Conservation (phyloP, 2,888 invertebrate genomes). For the Laothoe populi region DNA sequence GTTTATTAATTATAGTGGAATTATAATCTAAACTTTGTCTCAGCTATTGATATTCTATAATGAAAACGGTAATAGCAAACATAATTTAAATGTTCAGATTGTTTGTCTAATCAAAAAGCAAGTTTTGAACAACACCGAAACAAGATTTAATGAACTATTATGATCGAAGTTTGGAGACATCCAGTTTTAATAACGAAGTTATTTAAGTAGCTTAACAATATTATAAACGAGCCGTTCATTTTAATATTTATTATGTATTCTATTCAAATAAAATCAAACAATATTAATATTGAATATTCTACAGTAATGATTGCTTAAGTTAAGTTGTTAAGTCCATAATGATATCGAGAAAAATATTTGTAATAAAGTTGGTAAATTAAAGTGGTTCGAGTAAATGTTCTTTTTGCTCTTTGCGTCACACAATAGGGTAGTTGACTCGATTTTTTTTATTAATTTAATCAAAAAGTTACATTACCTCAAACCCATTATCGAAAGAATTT, state of each 20-base stretch:
- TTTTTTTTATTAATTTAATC: no score
- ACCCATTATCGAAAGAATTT: no score
- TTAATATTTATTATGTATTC: background rate
- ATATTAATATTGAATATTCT: background rate
- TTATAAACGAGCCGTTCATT: constrained; percentile 18
- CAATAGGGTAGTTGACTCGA: no score
- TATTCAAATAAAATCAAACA: background rate
- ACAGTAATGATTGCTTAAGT: no score
- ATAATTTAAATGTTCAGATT: constrained; percentile 14
- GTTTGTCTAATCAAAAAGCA: constrained; percentile 17
- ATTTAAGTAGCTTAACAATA: constrained; percentile 21
- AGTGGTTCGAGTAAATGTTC: no score
- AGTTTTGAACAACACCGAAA: constrained; percentile 11
- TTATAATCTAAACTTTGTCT: constrained; percentile 18
- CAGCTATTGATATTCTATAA: constrained; percentile 16
- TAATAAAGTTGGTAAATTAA: background rate
- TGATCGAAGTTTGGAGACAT: constrained; percentile 27
- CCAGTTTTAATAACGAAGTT: constrained; percentile 22
- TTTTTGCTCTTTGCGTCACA: background rate
- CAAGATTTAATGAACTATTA: constrained; percentile 21
- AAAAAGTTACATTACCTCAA: no score
- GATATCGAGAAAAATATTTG: background rate
- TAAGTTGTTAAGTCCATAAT: no score
- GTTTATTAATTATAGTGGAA: constrained; percentile 15
- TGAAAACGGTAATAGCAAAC: constrained; percentile 19